Evolutionary conservation across 2,888 invertebrate species (phyloP), one percentile per base, ranked within the genome.

Genomic region (Pheosia tremula): DNA sequence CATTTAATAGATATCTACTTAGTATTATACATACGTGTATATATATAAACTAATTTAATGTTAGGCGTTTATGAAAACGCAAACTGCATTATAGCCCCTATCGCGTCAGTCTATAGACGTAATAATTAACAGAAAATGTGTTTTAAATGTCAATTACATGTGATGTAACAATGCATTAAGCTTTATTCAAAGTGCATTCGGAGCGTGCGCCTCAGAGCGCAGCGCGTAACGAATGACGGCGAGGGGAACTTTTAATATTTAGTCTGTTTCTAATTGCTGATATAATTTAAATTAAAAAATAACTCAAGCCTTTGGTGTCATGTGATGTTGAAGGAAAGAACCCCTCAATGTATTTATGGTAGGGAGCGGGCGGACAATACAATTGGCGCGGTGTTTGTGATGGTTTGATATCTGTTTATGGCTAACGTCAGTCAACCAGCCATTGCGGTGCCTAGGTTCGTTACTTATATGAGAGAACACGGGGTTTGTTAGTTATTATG

Each of bases 231-330:
- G 84, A 86, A 88, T 86, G 83, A 84, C 87, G 85, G 67, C 75
- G 75, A 81, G 86, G 89, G 88, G 85, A 80, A 81, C 78, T 85
- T 89, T 89, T 88, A 88, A 88, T 87, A 89, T 86, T 82, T 82
- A 82, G 84, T 85, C 88, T 89, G 89, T 85, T 87, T 84, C 85
- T 87, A 90, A 90, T 89, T 88, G 88, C 78, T 81, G 82, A 82
- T 79, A 77, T 74, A 79, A 75, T 83, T 75, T 75, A 73, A 70
- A 71, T 82, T 79, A 75, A 82, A 84, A 81, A 76, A 75, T 68
- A 69, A 69, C 66, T 72, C 64, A 73, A 71, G 67, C 74, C 73
- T 80, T 75, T 79, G 69, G 79, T 82, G 56, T 24, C 45, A 24
- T 84, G 83, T 77, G 82, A 82, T 82, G 79, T 79, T 66, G 70